phyloP scores from a whole-genome alignment of 1,140 invertebrate species.

The Chelonus insularis region DNA sequence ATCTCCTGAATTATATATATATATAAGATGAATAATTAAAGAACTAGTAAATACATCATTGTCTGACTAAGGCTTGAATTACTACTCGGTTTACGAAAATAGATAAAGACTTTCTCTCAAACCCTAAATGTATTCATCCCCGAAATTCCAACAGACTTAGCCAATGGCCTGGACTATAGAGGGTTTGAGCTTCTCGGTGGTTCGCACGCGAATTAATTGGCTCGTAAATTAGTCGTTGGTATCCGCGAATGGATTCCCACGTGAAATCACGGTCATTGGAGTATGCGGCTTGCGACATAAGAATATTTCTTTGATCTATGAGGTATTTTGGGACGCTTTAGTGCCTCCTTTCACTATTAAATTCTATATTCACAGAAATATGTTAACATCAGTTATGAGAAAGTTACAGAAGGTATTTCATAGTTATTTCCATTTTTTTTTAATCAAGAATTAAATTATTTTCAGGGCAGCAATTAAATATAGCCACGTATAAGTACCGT shows the following conservation, averaged over 20 bases:
- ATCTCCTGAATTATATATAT: too few species aligned
- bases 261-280: constrained; percentile 10
- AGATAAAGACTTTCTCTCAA: background rate
- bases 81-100: too few species aligned
- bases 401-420: too few species aligned
- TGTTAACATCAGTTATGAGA: too few species aligned
- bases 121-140: background rate
- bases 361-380: too few species aligned
- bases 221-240: constrained; percentile 28
- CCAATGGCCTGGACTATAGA: background rate
- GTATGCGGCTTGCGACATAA: constrained; percentile 22
- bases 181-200: background rate
- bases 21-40: too few species aligned
- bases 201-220: constrained; percentile 29
- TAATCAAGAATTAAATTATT: too few species aligned
- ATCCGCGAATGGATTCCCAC: constrained; percentile 20
- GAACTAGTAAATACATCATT: too few species aligned
- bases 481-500: too few species aligned
- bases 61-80: too few species aligned
- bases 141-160: background rate
- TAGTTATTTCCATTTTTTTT: too few species aligned
- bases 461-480: too few species aligned
- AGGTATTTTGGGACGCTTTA: constrained; percentile 23
- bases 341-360: background rate
- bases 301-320: constrained; percentile 32